A percentile compares a stretch with the other conserved stretches of the same genome.
Conservation (phyloP, 2,888 invertebrate genomes). For the Gisinianus flammeolus region DNA sequence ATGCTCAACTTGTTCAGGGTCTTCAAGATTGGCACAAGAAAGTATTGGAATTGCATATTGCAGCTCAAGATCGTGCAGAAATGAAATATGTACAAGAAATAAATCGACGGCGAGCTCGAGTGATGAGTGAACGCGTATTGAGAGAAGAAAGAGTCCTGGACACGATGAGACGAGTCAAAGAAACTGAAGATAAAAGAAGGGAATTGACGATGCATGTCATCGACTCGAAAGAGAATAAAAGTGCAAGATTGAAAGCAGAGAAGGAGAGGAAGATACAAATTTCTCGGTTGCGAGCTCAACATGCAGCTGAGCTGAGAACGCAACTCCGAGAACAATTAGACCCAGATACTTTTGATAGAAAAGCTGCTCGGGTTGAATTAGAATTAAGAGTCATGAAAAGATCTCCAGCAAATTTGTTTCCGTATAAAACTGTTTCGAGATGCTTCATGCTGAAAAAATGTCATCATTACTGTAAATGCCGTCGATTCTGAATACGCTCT, state of each 20-base stretch:
- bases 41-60: conserved; percentile 61
- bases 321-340: conserved; percentile 52
- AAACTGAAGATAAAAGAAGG: conserved; percentile 52
- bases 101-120: conserved; percentile 56
- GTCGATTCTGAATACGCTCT: no score
- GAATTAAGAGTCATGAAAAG: conserved; percentile 52
- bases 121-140: conserved; percentile 52
- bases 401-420: conserved; percentile 37
- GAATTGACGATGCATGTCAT: conserved; percentile 52
- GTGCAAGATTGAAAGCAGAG: conserved; percentile 47
- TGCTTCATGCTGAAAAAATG: conserved; percentile 43
- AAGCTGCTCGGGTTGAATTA: conserved; percentile 55
- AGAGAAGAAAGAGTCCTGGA: conserved; percentile 54
- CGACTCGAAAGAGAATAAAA: conserved; percentile 52
- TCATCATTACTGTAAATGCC: conserved; percentile 32
- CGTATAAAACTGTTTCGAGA: conserved; percentile 47
- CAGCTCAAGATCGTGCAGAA: conserved; percentile 60
- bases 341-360: conserved; percentile 58
- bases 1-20: conserved; percentile 61
- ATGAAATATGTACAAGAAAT: conserved; percentile 60
- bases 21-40: conserved; percentile 62
- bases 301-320: conserved; percentile 55
- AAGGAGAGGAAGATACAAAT: conserved; percentile 53
- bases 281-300: conserved; percentile 53
- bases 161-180: conserved; percentile 51